Base-by-base conservation (phyloP, 2,888 invertebrate genomes). In the Eulithis testata region DNA sequence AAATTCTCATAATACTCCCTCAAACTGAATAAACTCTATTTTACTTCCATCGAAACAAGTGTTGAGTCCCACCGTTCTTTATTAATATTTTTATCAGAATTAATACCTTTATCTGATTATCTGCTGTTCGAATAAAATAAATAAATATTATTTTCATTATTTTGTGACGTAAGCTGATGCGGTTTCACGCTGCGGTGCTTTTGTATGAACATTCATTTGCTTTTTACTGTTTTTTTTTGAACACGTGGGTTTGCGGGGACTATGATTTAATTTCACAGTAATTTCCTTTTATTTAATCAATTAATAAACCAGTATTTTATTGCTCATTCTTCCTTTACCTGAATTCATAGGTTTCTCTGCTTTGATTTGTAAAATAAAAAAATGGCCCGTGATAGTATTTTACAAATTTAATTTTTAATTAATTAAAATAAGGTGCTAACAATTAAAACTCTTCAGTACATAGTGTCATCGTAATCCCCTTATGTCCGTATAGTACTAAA, bases 81-180 rank as follows among this genome's bases (percentile, higher is more conserved):
- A 77, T 79, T 77, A 75, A 73, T 73, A 71, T 73, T 72, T 69
- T 70, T 73, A 65, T 83, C 72, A 67, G 82, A 83, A 88, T 91
- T 91, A 92, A 91, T 88, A 89, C 85, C 85, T 84, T 89, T 87
- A 92, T 91, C 91, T 91, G 92, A 91, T 93, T 91, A 92, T 90
- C 84, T 89, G 87, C 80, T 84, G 79, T 77, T 78, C 76, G 73
- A 66, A 75, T 72, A 77, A 77, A 80, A 73, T 73, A 76, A 74
- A 84, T 85, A 84, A 84, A 84, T 21, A 87, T 87, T 73, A 88
- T 51, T 85, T 89, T 74, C 74, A 78, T 78, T 83, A 80, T 79
- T 79, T 79, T 69, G 71, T 63, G 72, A 49, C 71, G 79, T 90
- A 90, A 91, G 87, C 90, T 82, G 90, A 91, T 90, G 86, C 80